Conservation (phyloP, 2,888 invertebrate genomes). For the Pseudococcus viburni region DNA sequence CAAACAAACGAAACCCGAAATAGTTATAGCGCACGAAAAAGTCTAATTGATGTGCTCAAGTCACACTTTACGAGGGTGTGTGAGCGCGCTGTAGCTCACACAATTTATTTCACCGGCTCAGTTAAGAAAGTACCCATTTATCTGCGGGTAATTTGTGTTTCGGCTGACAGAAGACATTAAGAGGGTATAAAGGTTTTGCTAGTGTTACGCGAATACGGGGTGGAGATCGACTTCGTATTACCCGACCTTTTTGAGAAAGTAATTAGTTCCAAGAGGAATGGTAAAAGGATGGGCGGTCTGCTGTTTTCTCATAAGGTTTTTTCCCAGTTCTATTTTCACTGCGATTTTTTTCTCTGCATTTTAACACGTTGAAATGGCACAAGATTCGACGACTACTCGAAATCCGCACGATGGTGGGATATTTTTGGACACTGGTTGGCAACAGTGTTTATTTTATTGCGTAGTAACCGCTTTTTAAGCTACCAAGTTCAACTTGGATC, state of each 20-base stretch:
- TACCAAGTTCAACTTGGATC: no score
- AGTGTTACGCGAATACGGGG: constrained; percentile 44
- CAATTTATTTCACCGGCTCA: constrained; percentile 62
- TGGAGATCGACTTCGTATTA: constrained; percentile 51
- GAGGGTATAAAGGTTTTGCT: constrained; percentile 60
- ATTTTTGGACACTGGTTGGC: background rate
- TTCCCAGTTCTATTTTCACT: background rate
- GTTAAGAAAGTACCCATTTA: constrained; percentile 64
- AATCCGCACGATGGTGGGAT: background rate
- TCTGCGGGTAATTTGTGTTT: constrained; percentile 66
- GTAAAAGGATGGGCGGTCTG: constrained; percentile 46
- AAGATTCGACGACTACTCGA: background rate
- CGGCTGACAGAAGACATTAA: constrained; percentile 66
- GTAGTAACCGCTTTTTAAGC: no score
- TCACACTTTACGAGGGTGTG: constrained; percentile 58
- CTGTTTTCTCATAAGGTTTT: constrained; percentile 41
- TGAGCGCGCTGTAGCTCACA: constrained; percentile 40
- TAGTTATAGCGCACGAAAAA: constrained; percentile 51
- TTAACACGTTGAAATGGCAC: background rate
- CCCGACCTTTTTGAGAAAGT: constrained; percentile 57
- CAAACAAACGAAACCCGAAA: constrained; percentile 41
- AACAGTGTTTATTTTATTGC: background rate
- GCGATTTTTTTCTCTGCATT: constrained; percentile 36
- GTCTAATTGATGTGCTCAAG: constrained; percentile 48
- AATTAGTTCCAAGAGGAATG: constrained; percentile 56